Evolutionary conservation across 2,113 vertebrate species (phyloP).

Genomic region (Bos taurus): ARS-UCD2.0 NC_037349.1:39334001-39334500

Average conservation of each 20-base stretch:
- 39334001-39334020: background rate
- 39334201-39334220: background rate
- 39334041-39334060: background rate
- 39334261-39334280: background rate
- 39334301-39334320: background rate
- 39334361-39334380: background rate
- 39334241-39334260: background rate
- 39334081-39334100: background rate
- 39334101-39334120: background rate
- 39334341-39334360: background rate
- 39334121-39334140: background rate
- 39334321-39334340: background rate
- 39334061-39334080: background rate
- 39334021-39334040: background rate
- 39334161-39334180: background rate
- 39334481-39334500: background rate
- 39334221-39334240: background rate
- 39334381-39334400: background rate
- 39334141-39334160: background rate
- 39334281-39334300: background rate
- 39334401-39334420: rapidly evolving
- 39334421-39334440: background rate
- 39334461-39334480: too few relatives aligned
- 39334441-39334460: background rate
- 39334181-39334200: background rate